phyloP scores from a whole-genome alignment of 1,140 invertebrate species.

The Chionoecetes opilio region DNA sequence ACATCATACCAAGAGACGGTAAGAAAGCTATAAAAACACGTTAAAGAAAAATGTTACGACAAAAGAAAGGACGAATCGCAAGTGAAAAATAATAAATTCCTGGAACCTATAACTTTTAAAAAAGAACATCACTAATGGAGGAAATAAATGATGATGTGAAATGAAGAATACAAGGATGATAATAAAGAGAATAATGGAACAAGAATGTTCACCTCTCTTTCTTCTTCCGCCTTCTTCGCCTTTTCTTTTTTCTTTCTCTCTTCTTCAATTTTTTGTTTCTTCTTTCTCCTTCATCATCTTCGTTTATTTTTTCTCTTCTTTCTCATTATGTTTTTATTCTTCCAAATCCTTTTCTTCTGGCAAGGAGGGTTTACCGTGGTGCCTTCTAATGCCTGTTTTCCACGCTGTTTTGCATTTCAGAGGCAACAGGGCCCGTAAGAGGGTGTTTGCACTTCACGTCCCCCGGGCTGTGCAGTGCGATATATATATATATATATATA shows the following conservation, averaged over 20 bases:
- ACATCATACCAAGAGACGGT: no score
- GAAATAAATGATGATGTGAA: no score
- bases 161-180: no score
- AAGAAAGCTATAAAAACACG: no score
- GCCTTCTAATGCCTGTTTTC: neutral
- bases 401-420: conserved; percentile 6
- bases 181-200: no score
- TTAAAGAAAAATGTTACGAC: no score
- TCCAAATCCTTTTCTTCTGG: neutral
- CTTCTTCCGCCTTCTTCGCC: neutral
- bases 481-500: no score
- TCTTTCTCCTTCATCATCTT: neutral
- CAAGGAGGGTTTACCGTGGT: neutral
- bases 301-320: neutral
- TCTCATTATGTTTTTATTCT: no score
- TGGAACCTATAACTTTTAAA: no score
- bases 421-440: neutral
- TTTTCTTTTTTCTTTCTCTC: neutral
- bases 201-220: neutral
- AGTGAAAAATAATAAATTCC: no score
- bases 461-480: neutral
- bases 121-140: no score
- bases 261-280: neutral
- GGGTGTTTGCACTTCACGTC: neutral
- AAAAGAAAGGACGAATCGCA: no score